Evolutionary conservation across 2,113 vertebrate species (phyloP).

Genomic region (Meleagris gallopavo): DNA sequence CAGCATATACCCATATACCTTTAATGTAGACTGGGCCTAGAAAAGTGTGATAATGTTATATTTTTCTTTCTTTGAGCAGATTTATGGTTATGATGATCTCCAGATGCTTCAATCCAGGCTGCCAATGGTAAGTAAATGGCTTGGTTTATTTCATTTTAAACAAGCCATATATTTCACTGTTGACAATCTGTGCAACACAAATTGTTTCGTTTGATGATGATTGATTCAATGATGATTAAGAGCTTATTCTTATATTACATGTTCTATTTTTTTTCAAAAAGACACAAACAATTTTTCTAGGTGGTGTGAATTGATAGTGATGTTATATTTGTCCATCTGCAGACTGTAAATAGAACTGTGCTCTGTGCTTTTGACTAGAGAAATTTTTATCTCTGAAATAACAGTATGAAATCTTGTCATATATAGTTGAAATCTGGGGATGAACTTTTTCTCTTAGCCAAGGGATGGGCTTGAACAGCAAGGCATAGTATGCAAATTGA

Average conservation of each 20-base stretch:
- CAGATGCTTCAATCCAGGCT: slow-evolving; percentile 97
- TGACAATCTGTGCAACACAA: not conserved
- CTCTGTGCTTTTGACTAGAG: not conserved
- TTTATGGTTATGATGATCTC: slow-evolving; percentile 97
- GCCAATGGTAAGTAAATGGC: slow-evolving; percentile 87
- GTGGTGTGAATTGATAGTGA: not conserved
- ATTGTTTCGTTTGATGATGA: not conserved
- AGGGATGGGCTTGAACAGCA: not conserved
- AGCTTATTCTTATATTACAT: not conserved
- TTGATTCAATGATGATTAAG: not conserved
- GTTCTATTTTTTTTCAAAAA: not conserved
- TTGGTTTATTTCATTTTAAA: not conserved
- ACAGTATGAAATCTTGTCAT: not conserved
- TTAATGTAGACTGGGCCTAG: not conserved
- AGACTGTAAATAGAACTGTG: not conserved
- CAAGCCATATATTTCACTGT: not conserved
- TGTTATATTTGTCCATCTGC: not conserved
- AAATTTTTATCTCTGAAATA: not conserved
- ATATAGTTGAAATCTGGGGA: not conserved
- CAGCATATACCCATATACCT: not conserved
- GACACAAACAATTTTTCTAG: not conserved
- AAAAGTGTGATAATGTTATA: slow-evolving; percentile 5
- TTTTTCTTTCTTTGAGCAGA: slow-evolving; percentile 81
- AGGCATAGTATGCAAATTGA: not conserved
- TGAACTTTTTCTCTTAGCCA: not conserved